These are phyloP conservation scores for Empis stercorea DNA, from an alignment of 2,888 invertebrate species.

Conservation along the genomic window DNA sequence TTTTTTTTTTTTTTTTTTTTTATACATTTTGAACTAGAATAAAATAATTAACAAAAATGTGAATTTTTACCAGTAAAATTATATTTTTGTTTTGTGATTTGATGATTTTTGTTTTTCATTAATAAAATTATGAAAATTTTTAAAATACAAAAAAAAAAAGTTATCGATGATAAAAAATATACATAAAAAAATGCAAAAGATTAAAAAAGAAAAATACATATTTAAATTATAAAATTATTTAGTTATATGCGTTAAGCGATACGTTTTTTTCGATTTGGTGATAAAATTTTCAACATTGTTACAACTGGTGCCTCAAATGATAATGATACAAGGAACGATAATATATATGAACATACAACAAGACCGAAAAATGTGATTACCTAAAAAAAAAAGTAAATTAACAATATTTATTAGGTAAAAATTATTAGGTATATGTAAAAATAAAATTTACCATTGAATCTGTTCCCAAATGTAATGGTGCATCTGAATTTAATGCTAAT, in stretches of 20 bases:
- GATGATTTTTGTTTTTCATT: too few species aligned
- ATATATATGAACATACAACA: conserved; percentile 61
- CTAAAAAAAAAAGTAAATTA: conserved; percentile 35
- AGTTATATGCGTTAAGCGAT: conserved; percentile 22
- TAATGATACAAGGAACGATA: conserved; percentile 67
- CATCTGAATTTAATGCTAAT: conserved; percentile 69
- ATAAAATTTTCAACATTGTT: conserved; percentile 61
- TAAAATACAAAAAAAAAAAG: too few species aligned
- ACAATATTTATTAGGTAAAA: background rate
- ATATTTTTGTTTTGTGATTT: too few species aligned
- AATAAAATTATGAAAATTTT: too few species aligned
- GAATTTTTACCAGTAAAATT: too few species aligned
- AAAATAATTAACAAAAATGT: too few species aligned
- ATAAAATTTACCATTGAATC: conserved; percentile 49
- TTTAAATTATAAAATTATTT: background rate
- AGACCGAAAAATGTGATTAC: conserved; percentile 69
- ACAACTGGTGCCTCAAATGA: conserved; percentile 78
- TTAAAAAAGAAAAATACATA: too few species aligned
- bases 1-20: too few species aligned
- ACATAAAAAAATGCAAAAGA: too few species aligned
- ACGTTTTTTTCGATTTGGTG: conserved; percentile 42
- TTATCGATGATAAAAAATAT: too few species aligned
- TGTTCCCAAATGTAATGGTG: conserved; percentile 68
- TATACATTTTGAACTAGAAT: too few species aligned
- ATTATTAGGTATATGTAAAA: conserved; percentile 4